A percentile compares a stretch with the other conserved stretches of the same genome.
phyloP scores from a whole-genome alignment of 2,113 vertebrate species.

The Hemicordylus capensis region DNA sequence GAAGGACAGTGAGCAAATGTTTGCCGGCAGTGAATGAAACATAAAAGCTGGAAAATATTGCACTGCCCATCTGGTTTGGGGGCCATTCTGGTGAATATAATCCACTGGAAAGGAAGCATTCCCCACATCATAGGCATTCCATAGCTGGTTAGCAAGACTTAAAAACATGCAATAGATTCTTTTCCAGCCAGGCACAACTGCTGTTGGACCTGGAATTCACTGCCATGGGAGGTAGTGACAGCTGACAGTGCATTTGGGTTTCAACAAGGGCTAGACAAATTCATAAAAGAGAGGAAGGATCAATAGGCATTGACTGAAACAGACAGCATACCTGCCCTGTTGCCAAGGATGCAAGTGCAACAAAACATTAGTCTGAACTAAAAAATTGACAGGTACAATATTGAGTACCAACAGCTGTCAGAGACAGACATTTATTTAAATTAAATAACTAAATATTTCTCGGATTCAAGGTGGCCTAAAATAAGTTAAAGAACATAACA shows the following conservation, averaged over 20 bases:
- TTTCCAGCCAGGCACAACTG: neutral
- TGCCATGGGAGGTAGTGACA: neutral
- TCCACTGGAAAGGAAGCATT: conserved; percentile 9
- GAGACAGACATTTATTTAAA: neutral
- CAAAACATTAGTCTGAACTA: neutral
- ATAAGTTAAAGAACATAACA: too few relatives aligned
- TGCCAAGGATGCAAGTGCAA: neutral
- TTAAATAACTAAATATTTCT: neutral
- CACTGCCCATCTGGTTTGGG: conserved; percentile 21
- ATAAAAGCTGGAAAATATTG: neutral
- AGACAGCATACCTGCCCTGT: too few relatives aligned
- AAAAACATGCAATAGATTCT: conserved; percentile 9
- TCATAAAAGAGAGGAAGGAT: neutral
- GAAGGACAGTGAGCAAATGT: neutral
- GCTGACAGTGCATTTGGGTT: neutral
- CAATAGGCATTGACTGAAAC: neutral
- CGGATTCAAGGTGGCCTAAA: too few relatives aligned
- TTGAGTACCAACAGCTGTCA: neutral
- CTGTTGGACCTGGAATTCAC: neutral
- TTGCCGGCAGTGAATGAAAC: conserved; percentile 12
- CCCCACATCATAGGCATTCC: neutral
- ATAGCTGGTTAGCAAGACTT: neutral
- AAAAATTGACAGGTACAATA: neutral
- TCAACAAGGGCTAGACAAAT: neutral
- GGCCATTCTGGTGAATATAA: conserved; percentile 10